A percentile compares a stretch with the other conserved stretches of the same genome.
These are phyloP conservation scores for Sclerodermus sp. DNA, from an alignment of 2,888 invertebrate genomes.

Conservation along the genomic window DNA sequence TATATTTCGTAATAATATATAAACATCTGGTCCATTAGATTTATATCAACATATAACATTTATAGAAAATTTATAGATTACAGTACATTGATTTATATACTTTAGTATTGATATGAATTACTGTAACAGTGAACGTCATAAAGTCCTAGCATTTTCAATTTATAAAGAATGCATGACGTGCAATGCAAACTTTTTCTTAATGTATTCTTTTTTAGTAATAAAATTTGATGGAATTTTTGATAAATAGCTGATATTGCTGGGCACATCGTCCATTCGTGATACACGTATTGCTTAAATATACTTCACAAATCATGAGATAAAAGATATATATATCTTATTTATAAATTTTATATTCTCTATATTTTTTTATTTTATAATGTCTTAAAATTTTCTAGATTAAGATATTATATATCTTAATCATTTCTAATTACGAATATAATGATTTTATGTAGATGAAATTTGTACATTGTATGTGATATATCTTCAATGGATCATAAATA, in stretches of 20 bases:
- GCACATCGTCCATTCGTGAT: slow-evolving; percentile 9
- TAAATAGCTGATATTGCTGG: slow-evolving; percentile 13
- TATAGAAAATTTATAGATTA: slow-evolving; percentile 55
- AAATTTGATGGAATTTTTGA: no score
- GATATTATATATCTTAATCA: background rate
- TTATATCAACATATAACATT: slow-evolving; percentile 55
- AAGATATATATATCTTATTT: slow-evolving; percentile 12
- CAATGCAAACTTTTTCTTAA: background rate
- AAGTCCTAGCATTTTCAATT: slow-evolving; percentile 32
- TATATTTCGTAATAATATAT: slow-evolving; percentile 51
- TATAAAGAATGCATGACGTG: slow-evolving; percentile 16
- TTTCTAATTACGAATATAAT: background rate
- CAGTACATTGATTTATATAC: slow-evolving; percentile 44
- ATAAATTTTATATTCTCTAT: slow-evolving; percentile 11
- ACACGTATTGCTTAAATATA: slow-evolving; percentile 18
- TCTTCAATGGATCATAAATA: background rate
- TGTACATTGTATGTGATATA: background rate
- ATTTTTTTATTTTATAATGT: background rate
- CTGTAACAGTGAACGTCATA: slow-evolving; percentile 43
- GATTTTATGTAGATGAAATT: background rate
- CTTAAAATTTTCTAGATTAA: background rate
- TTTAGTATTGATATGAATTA: slow-evolving; percentile 45
- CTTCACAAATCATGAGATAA: slow-evolving; percentile 8
- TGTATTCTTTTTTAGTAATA: no score
- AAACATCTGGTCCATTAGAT: slow-evolving; percentile 57